Evolutionary conservation across 1,140 invertebrate genomes (phyloP), one percentile per base, ranked within the genome.

Genomic region (Heterodera carotae): DNA sequence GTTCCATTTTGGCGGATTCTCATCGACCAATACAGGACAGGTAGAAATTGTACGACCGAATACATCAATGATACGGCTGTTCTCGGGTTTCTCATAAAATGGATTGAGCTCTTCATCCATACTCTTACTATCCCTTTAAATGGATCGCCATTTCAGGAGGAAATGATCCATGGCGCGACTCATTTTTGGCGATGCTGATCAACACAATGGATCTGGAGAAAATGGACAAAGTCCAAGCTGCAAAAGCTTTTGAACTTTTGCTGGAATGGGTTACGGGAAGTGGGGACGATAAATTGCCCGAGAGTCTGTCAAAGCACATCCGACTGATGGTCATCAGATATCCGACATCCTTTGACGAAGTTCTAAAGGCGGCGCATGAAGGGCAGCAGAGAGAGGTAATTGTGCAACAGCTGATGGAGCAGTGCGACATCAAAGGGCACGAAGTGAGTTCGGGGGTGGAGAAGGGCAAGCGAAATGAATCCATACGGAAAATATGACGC

Each of bases 1-100:
- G 25, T 27, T 2, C 71, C 31, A 18, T 74, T 59, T 60, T 74
- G 71, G 71, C 59, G 43, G 27, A 74, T 74, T 60, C 62, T 74
- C 33, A 64, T 74, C 34, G 29, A 74, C 18, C 25, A 64, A 60
- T 66, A 66, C 62, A 66, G 33, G 27, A 66, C 7, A 4, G 62
- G 62, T 66, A 34, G 22, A 5, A 18, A 27, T 18, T 3, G 10
- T 15, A 22, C 18, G n/a, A n/a, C n/a, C n/a, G n/a, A n/a, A n/a
- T n/a, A n/a, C n/a, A n/a, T n/a, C n/a, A n/a, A n/a, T n/a, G n/a
- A n/a, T n/a, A n/a, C n/a, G n/a, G n/a, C n/a, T n/a, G n/a, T n/a
- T n/a, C n/a, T n/a, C n/a, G n/a, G n/a, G n/a, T n/a, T n/a, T n/a
- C n/a, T n/a, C n/a, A n/a, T n/a, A n/a, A n/a, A n/a, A n/a, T n/a